Base-by-base conservation (phyloP, 2,888 invertebrate species). In the Phaedon cochleariae region DNA sequence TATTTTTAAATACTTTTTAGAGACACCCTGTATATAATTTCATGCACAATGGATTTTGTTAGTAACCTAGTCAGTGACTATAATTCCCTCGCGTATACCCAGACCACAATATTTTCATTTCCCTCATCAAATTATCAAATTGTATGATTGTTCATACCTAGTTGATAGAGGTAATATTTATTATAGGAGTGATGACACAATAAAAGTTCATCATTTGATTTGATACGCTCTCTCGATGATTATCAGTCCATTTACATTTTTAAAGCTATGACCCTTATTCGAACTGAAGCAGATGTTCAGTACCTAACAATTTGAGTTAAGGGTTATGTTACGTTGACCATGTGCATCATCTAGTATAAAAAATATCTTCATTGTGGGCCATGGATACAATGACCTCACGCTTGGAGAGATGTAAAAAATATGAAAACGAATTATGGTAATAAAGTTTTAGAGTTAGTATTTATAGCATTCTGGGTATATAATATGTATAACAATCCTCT, bases 151-250 rank as follows among this genome's bases (percentile, higher is more conserved):
- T n/a, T n/a, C n/a, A n/a, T n/a, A n/a, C n/a, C n/a, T n/a, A n/a
- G n/a, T n/a, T n/a, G n/a, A n/a, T n/a, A n/a, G n/a, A n/a, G n/a
- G n/a, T n/a, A n/a, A n/a, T n/a, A n/a, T n/a, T n/a, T n/a, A n/a
- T n/a, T n/a, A n/a, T n/a, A n/a, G n/a, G 6, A 10, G 31, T 76
- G 74, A 76, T 75, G 73, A 67, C 71, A 77, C 77, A 75, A 76
- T 77, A 76, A 77, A 77, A 77, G 72, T 73, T 75, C 73, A 76
- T 76, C 75, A 76, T 73, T 70, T 70, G 71, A 76, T 76, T 76
- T 72, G 76, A 75, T 74, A 76, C 74, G 75, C 75, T 59, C 52
- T 61, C 59, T 55, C 60, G 54, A 59, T 62, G 68, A 62, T 71
- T 62, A 67, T 59, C 66, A 53, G 65, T 65, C 65, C 69, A 67